These are phyloP conservation scores for Lamellibrachia columna DNA, from an alignment of 2,888 invertebrate species.

Conservation along the genomic window DNA sequence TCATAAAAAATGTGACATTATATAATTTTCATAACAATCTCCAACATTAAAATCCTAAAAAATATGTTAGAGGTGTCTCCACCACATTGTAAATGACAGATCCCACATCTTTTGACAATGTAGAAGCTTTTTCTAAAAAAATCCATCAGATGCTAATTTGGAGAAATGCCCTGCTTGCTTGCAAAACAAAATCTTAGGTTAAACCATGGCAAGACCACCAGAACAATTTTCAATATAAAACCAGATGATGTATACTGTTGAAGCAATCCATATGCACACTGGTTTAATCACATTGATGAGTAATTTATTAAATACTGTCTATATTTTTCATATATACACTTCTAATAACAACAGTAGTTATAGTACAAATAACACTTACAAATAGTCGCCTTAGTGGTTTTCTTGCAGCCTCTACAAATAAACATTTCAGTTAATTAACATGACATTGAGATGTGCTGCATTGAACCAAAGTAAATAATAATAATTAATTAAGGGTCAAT, in stretches of 20 bases:
- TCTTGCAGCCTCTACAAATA: conserved; percentile 34
- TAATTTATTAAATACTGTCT: not conserved
- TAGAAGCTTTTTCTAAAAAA: not conserved
- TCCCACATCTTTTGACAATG: not conserved
- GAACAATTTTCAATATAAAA: not conserved
- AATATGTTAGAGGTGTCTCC: too few relatives aligned
- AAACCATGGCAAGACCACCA: not conserved
- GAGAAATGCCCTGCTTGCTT: not conserved
- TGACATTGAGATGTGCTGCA: not conserved
- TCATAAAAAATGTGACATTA: too few relatives aligned
- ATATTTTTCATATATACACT: not conserved
- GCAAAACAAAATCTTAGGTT: not conserved
- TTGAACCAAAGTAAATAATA: not conserved
- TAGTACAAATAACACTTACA: conserved; percentile 32
- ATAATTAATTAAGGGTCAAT: not conserved
- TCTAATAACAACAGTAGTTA: too few relatives aligned
- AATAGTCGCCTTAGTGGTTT: conserved; percentile 36
- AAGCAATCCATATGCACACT: not conserved
- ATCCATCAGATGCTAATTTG: not conserved
- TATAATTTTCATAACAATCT: too few relatives aligned
- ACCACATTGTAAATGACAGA: too few relatives aligned
- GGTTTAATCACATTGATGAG: not conserved
- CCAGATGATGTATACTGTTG: not conserved
- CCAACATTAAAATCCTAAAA: too few relatives aligned
- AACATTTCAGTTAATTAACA: not conserved